phyloP scores from a whole-genome alignment of 2,888 invertebrate species.

The Eubasilissa splendida region DNA sequence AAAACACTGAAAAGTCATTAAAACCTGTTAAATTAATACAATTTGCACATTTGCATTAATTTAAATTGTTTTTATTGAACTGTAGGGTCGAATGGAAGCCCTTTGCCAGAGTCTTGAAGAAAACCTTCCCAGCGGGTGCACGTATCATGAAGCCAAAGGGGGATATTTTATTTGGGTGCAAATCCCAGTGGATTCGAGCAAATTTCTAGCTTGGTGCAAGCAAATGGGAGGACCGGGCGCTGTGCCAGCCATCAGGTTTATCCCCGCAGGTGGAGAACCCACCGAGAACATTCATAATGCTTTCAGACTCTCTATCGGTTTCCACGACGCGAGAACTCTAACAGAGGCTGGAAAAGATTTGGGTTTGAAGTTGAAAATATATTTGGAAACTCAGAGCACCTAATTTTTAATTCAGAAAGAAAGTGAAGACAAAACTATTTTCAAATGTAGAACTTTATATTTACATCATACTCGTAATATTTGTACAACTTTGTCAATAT shows the following conservation, averaged over 20 bases:
- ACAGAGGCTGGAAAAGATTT: slow-evolving; percentile 63
- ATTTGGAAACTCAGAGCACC: no score
- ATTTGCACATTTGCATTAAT: background rate
- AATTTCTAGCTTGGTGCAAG: slow-evolving; percentile 61
- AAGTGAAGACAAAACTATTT: no score
- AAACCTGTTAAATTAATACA: background rate
- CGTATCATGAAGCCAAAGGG: slow-evolving; percentile 67
- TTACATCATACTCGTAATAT: no score
- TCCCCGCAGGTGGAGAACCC: background rate
- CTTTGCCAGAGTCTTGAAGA: slow-evolving; percentile 65
- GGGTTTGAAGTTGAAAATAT: slow-evolving; percentile 63
- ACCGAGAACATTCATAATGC: slow-evolving; percentile 60
- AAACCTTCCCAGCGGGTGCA: slow-evolving; percentile 67
- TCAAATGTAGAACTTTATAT: no score
- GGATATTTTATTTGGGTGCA: slow-evolving; percentile 77
- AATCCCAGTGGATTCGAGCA: slow-evolving; percentile 67
- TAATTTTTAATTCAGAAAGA: no score
- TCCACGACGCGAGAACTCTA: slow-evolving; percentile 65
- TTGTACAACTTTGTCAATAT: no score
- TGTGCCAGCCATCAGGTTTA: slow-evolving; percentile 50
- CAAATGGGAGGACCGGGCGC: slow-evolving; percentile 49
- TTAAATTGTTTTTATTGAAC: background rate
- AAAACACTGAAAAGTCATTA: no score
- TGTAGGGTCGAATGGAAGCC: slow-evolving; percentile 66
- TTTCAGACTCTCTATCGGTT: slow-evolving; percentile 70